Evolutionary conservation across 2,797 vertebrate species (phyloP), one percentile per base, ranked within the genome.

Genomic region (Chelonia mydas): DNA sequence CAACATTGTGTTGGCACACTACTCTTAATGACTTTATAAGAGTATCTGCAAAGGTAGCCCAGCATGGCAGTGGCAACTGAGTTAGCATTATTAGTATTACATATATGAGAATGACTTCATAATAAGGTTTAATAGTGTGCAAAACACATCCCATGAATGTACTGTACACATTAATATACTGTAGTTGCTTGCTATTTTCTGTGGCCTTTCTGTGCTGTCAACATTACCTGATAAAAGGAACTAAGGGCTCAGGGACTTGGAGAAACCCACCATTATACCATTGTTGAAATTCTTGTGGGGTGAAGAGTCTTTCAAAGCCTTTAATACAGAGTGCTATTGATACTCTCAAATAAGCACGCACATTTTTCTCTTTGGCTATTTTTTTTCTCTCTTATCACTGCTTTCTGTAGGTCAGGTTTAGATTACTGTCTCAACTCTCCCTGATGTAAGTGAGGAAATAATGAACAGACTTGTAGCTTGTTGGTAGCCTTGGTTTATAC

Each of bases 281-380:
- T 59, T 45, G 11, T 74, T 72, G 3, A 79, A 41, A 76, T 76
- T 88, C 84, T 94, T 65, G 33, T 94, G 54, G 2, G 72, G 16
- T 0, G 2, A 90, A 3, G 45, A 55, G 54, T 79, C 83, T 85
- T 84, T 10, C 81, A 83, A 84, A 37, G 88, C 88, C 84, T 87
- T 80, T 77, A 2, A 53, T 57, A n/a, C 87, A 93, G 51, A n/a
- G 0, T 23, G 3, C 5, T 49, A 9, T 55, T 19, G 86, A 68
- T n/a, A 74, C 1, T 94, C 68, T 89, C 85, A 77, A 95, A 89
- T 77, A 94, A 95, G 83, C 72, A 50, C 59, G 13, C 47, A 49
- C 28, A 68, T 41, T 81, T 47, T 83, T 25, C 83, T 90, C 83
- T 91, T 93, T 55, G 90, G 91, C 90, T 89, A 51, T 90, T 61